Conservation (phyloP, 1,140 invertebrate species). For the Megalonaias nervosa region DNA sequence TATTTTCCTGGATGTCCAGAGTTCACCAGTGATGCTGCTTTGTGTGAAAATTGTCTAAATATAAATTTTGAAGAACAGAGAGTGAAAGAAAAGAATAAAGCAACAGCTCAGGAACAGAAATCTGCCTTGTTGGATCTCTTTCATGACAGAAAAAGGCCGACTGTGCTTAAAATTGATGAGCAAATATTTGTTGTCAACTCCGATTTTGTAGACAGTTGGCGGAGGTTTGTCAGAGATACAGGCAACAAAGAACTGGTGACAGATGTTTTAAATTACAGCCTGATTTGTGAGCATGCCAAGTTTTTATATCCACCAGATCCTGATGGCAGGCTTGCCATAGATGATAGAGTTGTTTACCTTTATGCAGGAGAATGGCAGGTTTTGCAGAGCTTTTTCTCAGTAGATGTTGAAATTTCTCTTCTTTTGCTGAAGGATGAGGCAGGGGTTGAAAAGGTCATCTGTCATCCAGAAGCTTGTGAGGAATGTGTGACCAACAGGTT, state of each 20-base stretch:
- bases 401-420: conserved; percentile 53
- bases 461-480: conserved; percentile 62
- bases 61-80: conserved; percentile 47
- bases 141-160: conserved; percentile 64
- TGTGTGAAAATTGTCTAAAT: conserved; percentile 71
- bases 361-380: conserved; percentile 58
- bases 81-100: conserved; percentile 57
- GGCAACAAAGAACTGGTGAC: conserved; percentile 42
- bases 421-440: conserved; percentile 30
- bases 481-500: conserved; percentile 61
- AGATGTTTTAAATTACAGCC: conserved; percentile 44
- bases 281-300: conserved; percentile 59
- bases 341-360: conserved; percentile 40
- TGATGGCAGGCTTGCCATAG: conserved; percentile 17
- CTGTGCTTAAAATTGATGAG: conserved; percentile 23
- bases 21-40: conserved; percentile 61
- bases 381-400: conserved; percentile 41
- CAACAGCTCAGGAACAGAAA: conserved; percentile 60
- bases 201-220: conserved; percentile 67
- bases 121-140: conserved; percentile 63
- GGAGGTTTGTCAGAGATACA: conserved; percentile 65
- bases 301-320: conserved; percentile 47
- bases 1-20: conserved; percentile 76
- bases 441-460: conserved; percentile 24
- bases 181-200: conserved; percentile 58